Base-by-base conservation (phyloP, 1,140 invertebrate species). In the Anastrepha ludens region DNA sequence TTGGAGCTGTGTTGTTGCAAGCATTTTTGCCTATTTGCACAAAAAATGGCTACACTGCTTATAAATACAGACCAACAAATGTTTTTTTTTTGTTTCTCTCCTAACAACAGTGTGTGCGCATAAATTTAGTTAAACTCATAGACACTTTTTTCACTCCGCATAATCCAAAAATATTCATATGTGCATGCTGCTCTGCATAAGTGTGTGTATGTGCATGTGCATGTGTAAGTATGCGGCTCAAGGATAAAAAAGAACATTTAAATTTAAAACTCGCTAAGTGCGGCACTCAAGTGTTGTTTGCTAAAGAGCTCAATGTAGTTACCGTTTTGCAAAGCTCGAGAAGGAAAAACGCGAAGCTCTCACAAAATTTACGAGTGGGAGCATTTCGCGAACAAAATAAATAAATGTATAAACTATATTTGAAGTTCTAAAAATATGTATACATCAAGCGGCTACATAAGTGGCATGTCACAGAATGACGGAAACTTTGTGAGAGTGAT, bases 171-270 rank as follows among this genome's bases (percentile, higher is more conserved):
- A 39, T 67, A n/a, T 17, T 0, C 1, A 39, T 44, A 13, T 74
- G 41, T 47, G 41, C 39, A 44, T 8, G 50, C 11, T 8, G 11
- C 2, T 55, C 50, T 55, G 11, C 50, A 55, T 55, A 55, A 17
- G 47, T 47, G 39, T 47, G 39, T 44, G 39, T 47, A 74, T 74
- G 41, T 41, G 11, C 67, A 15, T 44, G 39, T 41, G 17, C 20
- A 65, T 65, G 6, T 65, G 20, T 65, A 47, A 17, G 15, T 47
- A 47, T 13, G 67, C 67, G 39, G 29, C 7, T 74, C 41, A 47
- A 74, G 67, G 67, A 74, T 39, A 74, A 74, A 74, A 39, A 74
- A 74, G 65, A 41, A 74, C 44, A 74, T 74, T 74, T 74, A 74
- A 47, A 74, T 74, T 44, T 74, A 13, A 74, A 74, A 47, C 67